Base-by-base conservation (phyloP, 2,113 vertebrate genomes). In the Sinocyclocheilus grahami region DNA sequence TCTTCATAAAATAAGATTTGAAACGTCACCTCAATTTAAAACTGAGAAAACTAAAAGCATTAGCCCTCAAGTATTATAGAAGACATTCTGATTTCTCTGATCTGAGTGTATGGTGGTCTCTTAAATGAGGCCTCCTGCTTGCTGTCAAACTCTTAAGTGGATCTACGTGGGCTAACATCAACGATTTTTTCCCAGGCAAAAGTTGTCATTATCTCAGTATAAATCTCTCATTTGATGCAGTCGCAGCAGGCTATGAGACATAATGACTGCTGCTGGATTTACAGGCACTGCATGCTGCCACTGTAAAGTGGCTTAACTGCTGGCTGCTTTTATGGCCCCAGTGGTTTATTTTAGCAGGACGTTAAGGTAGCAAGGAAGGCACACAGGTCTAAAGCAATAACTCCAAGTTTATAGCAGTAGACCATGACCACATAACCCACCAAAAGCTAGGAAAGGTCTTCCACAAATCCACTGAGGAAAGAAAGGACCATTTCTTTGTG, bases 361-460 rank as follows among this genome's bases (percentile, higher is more conserved):
- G n/a, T 81, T 63, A 78, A 75, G 46, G 84, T 69, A 69, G 42
- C 51, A 67, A 75, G 76, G 16, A 33, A 81, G 72, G 67, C 33
- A 42, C 37, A 76, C 16, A 51, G 63, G 80, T 71, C 63, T 82
- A 80, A 75, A 46, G 30, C 33, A 88, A 83, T 58, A 85, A 82
- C 63, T 82, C 27, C 48, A 53, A 33, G 42, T 71, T 82, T 69
- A 82, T 71, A 71, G 62, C 24, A 27, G 30, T 51, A 27, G 12
- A 71, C 42, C 80, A 79, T 87, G 82, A 87, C 90, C 82, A 85
- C 87, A 87, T 90, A 86, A 87, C 89, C 86, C 85, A 72, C 24
- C 46, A 78, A 27, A 85, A 48, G 77, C 87, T 88, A 65, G 65
- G 84, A 87, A 83, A 86, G 85, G 88, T 78, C 46, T 74, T 86